Base-by-base conservation (phyloP, 2,888 invertebrate species). In the Hecatera dysodea region DNA sequence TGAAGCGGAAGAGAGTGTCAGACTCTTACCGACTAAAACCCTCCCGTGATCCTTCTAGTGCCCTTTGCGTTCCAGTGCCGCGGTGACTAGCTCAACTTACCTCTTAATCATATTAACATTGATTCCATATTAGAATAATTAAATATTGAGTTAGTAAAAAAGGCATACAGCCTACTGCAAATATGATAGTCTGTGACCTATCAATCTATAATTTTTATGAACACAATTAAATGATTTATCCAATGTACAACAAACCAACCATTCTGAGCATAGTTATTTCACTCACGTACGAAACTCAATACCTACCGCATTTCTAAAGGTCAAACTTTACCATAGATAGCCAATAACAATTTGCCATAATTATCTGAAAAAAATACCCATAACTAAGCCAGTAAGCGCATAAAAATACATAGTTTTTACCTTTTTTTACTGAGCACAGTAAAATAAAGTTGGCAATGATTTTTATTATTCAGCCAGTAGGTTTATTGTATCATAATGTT, bases 381-480 rank as follows among this genome's bases (percentile, higher is more conserved):
- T 57, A 72, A 60, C 27, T 63, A 39, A 61, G 33, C 29, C 15
- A 3, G 22, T 0, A 29, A 36, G 9, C 3, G 36, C 17, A 81
- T 73, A 71, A 81, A 82, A 82, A 33, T 50, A 74, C 60, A 72
- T 72, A 67, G 62, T 67, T 66, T 76, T 48, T 66, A 55, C 17
- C 12, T 33, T 12, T 67, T n/a, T 63, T 62, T 76, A 81, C 72
- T 67, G 60, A 63, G 46, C 59, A 33, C 55, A 55, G 57, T 82
- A 72, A 80, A 71, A 71, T 52, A 55, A 66, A 72, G 70, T 84
- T 73, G 36, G 57, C 60, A 69, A 64, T 63, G 67, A 75, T 79
- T 80, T 81, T 78, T 84, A 84, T 67, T 73, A 57, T 70, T 55
- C 48, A 63, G 59, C 59, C 50, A 75, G 64, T 65, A 63, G 68